Evolutionary conservation across 2,888 invertebrate species (phyloP), one percentile per base, ranked within the genome.

Genomic region (Uloborus plumipes): DNA sequence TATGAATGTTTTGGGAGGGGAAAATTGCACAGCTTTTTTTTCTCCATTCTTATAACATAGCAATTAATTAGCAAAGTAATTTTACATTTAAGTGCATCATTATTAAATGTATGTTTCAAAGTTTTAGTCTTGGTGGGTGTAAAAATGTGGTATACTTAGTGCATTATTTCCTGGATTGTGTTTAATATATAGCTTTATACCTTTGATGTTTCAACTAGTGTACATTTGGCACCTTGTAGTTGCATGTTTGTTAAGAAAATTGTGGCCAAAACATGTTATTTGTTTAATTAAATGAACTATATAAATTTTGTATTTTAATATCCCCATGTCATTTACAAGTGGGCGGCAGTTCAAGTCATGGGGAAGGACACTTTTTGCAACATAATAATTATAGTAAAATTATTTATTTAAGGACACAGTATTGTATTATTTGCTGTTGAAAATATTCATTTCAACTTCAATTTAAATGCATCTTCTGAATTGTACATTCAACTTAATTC

Each of bases 131-230:
- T 18, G 50, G 65, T 69, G 67, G 70, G 58, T 80, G 64, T 64
- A 70, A 62, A 74, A 72, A 62, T 61, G 61, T 58, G 47, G 31
- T 55, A 31, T 80, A 39, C 61, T 39, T 80, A 80, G 80, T 26
- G 15, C 62, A 59, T 61, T 39, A 39, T 39, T 39, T 39, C 39
- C 16, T 53, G 18, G 49, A 16, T 69, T 69, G 26, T 61, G 53
- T 79, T 64, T 53, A 31, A 69, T 51, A 64, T 49, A 53, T 62
- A 55, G 49, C 62, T 13, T 70, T 69, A 51, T 65, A 71, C 65
- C 62, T 65, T 70, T 70, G 51, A 70, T 81, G 70, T 81, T 81
- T 22, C 50, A 64, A 74, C 70, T 70, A 80, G 80, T 61, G 47
- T 59, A 59, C 64, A 64, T 64, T 39, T 39, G 39, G 18, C 64